Conservation (phyloP, 2,113 vertebrate species). For the Bufo bufo region DNA sequence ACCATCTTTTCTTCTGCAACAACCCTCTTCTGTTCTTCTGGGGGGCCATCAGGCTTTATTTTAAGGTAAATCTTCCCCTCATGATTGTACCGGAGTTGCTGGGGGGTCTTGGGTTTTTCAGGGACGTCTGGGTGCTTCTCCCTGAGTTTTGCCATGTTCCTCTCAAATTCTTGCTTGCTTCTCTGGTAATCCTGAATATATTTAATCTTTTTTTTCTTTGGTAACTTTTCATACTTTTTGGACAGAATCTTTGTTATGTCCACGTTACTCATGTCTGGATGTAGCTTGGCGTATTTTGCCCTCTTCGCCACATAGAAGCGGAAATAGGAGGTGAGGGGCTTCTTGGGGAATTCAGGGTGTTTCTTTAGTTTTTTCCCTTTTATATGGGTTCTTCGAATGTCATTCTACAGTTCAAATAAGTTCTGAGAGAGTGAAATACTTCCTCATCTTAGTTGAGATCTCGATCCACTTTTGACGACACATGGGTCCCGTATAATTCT, state of each 20-base stretch:
- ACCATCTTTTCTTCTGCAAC: conserved; percentile 91
- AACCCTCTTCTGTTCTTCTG: conserved; percentile 92
- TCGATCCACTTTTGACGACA: conserved; percentile 96
- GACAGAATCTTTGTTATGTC: conserved; percentile 98
- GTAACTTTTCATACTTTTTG: conserved; percentile 96
- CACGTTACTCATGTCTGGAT: conserved; percentile 98
- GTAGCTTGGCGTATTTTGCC: conserved; percentile 96
- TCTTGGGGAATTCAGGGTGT: conserved; percentile 98
- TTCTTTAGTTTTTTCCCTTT: conserved; percentile 99
- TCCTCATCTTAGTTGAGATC: conserved; percentile 93
- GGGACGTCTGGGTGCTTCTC: conserved; percentile 93
- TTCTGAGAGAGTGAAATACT: conserved; percentile 93
- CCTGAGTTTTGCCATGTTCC: conserved; percentile 92
- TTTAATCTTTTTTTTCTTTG: conserved; percentile 98
- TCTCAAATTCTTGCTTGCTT: conserved; percentile 91
- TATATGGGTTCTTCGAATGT: conserved; percentile 96
- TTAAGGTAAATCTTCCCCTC: conserved; percentile 97
- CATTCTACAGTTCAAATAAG: conserved; percentile 93
- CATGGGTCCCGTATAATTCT: conserved; percentile 91
- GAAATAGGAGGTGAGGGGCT: conserved; percentile 97
- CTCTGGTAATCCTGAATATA: conserved; percentile 95
- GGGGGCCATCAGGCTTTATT: conserved; percentile 87
- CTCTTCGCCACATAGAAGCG: conserved; percentile 99
- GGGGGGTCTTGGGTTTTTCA: conserved; percentile 95
- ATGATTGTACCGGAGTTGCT: conserved; percentile 97